Evolutionary conservation across 2,113 vertebrate genomes (phyloP).

Genomic region (Pangasianodon gigas): DNA sequence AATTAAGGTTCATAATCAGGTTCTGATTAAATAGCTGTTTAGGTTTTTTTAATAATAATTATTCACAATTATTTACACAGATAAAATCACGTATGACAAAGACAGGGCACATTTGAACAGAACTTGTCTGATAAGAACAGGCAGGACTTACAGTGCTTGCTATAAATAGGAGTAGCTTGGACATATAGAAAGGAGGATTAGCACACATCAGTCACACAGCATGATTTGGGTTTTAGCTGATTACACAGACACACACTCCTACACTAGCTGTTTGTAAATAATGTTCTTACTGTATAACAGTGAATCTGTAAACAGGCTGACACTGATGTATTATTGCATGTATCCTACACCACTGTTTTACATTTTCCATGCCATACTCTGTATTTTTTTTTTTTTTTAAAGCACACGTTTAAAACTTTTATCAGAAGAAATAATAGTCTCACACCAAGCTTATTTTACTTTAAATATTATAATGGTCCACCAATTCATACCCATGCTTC

Average conservation of each 20-base stretch:
- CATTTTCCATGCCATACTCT: background rate
- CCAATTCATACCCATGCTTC: background rate
- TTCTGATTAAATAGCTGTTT: conserved; percentile 32
- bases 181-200: background rate
- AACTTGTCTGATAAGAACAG: conserved; percentile 20
- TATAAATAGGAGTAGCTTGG: background rate
- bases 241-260: background rate
- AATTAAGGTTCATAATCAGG: too few relatives aligned
- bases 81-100: conserved; percentile 46
- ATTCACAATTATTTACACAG: conserved; percentile 73
- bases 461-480: background rate
- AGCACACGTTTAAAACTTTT: background rate
- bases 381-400: background rate
- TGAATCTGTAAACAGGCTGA: conserved; percentile 48
- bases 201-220: background rate
- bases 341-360: background rate
- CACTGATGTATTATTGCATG: background rate
- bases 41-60: conserved; percentile 58
- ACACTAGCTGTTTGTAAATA: background rate
- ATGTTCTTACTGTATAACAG: conserved; percentile 1
- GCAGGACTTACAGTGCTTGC: background rate
- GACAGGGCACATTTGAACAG: conserved; percentile 41
- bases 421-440: background rate
- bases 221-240: background rate
- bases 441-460: background rate